These are phyloP conservation scores for Eira barbara DNA, from an alignment of 2,113 vertebrate species.

Conservation along the genomic window DNA sequence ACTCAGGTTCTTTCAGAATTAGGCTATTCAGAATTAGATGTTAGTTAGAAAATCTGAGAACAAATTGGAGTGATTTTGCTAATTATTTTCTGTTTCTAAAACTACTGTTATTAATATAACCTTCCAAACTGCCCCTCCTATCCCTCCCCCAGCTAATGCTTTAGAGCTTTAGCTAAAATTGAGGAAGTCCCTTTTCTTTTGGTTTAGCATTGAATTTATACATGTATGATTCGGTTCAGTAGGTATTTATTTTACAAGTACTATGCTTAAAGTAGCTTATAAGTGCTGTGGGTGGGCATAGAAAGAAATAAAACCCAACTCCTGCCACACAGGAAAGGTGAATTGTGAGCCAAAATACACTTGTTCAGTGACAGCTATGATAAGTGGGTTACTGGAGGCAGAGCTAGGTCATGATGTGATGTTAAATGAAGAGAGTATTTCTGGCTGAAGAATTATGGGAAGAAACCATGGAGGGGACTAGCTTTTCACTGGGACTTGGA, in stretches of 20 bases:
- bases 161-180: constrained; percentile 3
- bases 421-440: background rate
- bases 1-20: background rate
- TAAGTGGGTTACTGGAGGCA: background rate
- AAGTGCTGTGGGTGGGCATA: background rate
- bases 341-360: background rate
- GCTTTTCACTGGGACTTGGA: background rate
- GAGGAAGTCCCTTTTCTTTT: background rate
- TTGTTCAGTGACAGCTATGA: background rate
- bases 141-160: background rate
- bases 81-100: constrained; percentile 27
- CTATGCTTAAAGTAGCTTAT: background rate
- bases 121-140: background rate
- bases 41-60: background rate
- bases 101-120: background rate
- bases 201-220: background rate
- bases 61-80: background rate
- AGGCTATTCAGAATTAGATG: background rate
- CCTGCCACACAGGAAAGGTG: background rate
- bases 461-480: background rate
- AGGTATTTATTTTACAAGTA: background rate
- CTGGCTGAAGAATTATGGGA: background rate
- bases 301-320: background rate
- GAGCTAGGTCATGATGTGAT: background rate
- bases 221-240: background rate